Base-by-base conservation (phyloP, 2,113 vertebrate genomes). In the Anas platyrhynchos region DNA sequence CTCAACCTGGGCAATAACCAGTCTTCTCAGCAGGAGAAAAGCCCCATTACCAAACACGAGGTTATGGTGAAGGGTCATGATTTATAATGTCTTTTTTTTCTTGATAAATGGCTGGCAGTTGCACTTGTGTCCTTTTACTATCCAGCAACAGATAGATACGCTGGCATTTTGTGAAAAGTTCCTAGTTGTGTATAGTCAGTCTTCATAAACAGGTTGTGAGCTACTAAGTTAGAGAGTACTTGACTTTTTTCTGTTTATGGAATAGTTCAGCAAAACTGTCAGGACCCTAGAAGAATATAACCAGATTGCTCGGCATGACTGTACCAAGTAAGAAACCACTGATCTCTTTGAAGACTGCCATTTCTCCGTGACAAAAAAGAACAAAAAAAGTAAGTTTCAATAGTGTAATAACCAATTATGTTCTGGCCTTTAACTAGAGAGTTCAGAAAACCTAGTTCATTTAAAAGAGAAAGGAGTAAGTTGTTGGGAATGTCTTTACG, bases 1-100 rank as follows among this genome's bases (percentile, higher is more conserved):
- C 44, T 56, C 0, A 2, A 16, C 71, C 17, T 63, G 27, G 17
- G 32, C 1, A 0, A 11, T 10, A 65, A 16, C 22, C 5, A 3
- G 34, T 44, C 46, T 16, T 34, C 2, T 23, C 44, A 34, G 61
- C 32, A 29, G 29, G 9, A 59, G 61, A 62, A 36, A 36, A 75
- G 43, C 43, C 46, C 46, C 46, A 11, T 21, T 48, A 48, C 20
- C 20, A 48, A 48, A 48, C 46, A 21, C 4, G 46, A 23, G 44
- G 34, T n/a, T 7, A 31, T 26, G 18, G 11, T 41, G 32, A 41
- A 71, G 71, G 50, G 44, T 46, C 34, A 13, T 9, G 29, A 43
- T 22, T 50, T 50, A 29, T 9, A 4, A 23, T 36, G 20, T 16
- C 6, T 18, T 11, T 17, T 17, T 36, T 44, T 43, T 43, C 61